phyloP scores from a whole-genome alignment of 2,888 invertebrate species.

The Drosophila setosimentum region DNA sequence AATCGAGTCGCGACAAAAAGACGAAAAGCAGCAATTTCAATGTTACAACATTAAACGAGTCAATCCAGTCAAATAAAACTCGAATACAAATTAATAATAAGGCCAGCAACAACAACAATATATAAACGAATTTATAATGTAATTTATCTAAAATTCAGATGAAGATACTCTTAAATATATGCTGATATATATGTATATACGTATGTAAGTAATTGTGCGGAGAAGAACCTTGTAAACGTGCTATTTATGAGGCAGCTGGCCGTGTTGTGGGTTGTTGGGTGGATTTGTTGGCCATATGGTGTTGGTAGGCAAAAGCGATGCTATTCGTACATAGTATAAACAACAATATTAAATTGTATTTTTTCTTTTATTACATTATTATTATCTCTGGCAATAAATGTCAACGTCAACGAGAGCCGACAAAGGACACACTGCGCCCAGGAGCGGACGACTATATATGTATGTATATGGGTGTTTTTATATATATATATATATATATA shows the following conservation, averaged over 20 bases:
- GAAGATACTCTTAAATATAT: constrained; percentile 10
- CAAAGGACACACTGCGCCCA: constrained; percentile 75
- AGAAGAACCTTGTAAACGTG: constrained; percentile 17
- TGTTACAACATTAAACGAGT: constrained; percentile 61
- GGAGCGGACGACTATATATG: constrained; percentile 52
- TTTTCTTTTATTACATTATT: constrained; percentile 82
- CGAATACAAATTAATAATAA: constrained; percentile 57
- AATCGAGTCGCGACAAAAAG: constrained; percentile 31
- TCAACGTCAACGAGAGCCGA: constrained; percentile 80
- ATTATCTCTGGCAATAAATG: constrained; percentile 82
- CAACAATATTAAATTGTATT: constrained; percentile 81
- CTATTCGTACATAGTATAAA: constrained; percentile 73
- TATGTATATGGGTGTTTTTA: constrained; percentile 24
- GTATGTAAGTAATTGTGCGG: background rate
- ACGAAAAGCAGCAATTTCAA: constrained; percentile 43
- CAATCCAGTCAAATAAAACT: constrained; percentile 43
- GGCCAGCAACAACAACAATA: constrained; percentile 14
- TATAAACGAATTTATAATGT: constrained; percentile 58
- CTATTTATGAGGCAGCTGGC: constrained; percentile 49
- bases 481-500: too few species aligned
- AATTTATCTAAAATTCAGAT: constrained; percentile 39
- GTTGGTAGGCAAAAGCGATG: constrained; percentile 38
- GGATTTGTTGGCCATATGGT: constrained; percentile 36
- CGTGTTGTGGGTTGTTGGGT: constrained; percentile 10
- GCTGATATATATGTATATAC: background rate